Percentiles rank a stretch among this genome's conserved stretches.
Conservation (phyloP, 2,113 vertebrate genomes). For the Etia nguti region DNA sequence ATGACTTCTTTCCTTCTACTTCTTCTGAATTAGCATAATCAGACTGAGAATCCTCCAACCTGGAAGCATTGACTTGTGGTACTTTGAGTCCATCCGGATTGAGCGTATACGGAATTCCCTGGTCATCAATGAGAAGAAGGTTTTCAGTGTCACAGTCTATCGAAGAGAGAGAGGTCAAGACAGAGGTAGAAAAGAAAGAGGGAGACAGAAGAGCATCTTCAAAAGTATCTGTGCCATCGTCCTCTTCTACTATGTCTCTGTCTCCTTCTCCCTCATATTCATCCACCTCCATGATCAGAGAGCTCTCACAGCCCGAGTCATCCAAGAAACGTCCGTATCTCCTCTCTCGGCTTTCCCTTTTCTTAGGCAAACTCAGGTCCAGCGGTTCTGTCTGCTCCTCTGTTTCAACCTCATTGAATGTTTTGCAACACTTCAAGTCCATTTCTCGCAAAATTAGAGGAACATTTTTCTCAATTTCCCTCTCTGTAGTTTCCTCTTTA, state of each 20-base stretch:
- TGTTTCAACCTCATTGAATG: neutral
- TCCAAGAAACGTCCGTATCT: conserved; percentile 41
- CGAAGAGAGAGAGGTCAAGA: conserved; percentile 20
- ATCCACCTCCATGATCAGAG: conserved; percentile 76
- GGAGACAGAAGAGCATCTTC: conserved; percentile 23
- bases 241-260: conserved; percentile 65
- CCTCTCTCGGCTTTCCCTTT: conserved; percentile 21
- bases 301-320: conserved; percentile 52
- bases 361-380: conserved; percentile 74
- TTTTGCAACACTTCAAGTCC: neutral
- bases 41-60: neutral
- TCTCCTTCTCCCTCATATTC: conserved; percentile 72
- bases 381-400: conserved; percentile 64
- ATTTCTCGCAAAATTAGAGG: conserved; percentile 14
- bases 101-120: conserved; percentile 75
- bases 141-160: conserved; percentile 50
- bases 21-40: neutral
- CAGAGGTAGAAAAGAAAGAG: conserved; percentile 34
- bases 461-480: neutral
- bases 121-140: conserved; percentile 74
- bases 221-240: conserved; percentile 18
- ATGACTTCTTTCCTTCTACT: neutral
- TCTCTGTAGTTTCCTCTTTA: conserved; percentile 26
- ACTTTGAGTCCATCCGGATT: conserved; percentile 70
- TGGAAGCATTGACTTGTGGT: conserved; percentile 56